Conservation (phyloP, 2,888 invertebrate genomes). For the Drosophila fungiperda region DNA sequence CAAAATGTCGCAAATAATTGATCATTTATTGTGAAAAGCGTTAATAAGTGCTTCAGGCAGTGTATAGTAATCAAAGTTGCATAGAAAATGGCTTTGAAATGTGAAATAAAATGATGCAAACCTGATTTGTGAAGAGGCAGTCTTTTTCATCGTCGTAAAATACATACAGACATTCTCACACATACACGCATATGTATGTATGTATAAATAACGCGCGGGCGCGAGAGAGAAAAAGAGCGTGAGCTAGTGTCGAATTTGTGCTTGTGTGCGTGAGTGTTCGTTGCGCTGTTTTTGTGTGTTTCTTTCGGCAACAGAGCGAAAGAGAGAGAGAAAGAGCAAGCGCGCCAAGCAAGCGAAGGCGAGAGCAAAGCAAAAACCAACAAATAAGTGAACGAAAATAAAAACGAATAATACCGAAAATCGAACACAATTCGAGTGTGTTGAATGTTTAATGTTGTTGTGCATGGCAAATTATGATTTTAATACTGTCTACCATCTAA, state of each 20-base stretch:
- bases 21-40: slow-evolving; percentile 63
- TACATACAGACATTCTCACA: slow-evolving; percentile 64
- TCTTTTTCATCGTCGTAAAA: slow-evolving; percentile 73
- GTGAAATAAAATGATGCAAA: slow-evolving; percentile 68
- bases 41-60: slow-evolving; percentile 27
- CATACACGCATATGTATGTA: slow-evolving; percentile 35
- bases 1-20: slow-evolving; percentile 66
- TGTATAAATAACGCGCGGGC: slow-evolving; percentile 69
- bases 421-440: slow-evolving; percentile 59
- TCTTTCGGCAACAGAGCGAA: slow-evolving; percentile 44
- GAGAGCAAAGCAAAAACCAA: slow-evolving; percentile 80
- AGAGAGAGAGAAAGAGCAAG: slow-evolving; percentile 46
- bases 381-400: slow-evolving; percentile 81
- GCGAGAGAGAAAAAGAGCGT: slow-evolving; percentile 59
- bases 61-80: slow-evolving; percentile 30
- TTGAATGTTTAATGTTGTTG: slow-evolving; percentile 21
- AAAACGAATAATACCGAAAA: slow-evolving; percentile 76
- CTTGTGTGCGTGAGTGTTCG: slow-evolving; percentile 42
- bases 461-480: slow-evolving; percentile 39
- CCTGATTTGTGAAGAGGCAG: slow-evolving; percentile 78
- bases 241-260: slow-evolving; percentile 34
- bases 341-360: slow-evolving; percentile 70
- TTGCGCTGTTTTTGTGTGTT: slow-evolving; percentile 50
- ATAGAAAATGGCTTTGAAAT: slow-evolving; percentile 48
- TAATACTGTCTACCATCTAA: slow-evolving; percentile 12